Percentiles rank a stretch among this genome's conserved stretches.
These are phyloP conservation scores for Bilobella aurantiaca DNA, from an alignment of 1,140 invertebrate species.

Conservation along the genomic window DNA sequence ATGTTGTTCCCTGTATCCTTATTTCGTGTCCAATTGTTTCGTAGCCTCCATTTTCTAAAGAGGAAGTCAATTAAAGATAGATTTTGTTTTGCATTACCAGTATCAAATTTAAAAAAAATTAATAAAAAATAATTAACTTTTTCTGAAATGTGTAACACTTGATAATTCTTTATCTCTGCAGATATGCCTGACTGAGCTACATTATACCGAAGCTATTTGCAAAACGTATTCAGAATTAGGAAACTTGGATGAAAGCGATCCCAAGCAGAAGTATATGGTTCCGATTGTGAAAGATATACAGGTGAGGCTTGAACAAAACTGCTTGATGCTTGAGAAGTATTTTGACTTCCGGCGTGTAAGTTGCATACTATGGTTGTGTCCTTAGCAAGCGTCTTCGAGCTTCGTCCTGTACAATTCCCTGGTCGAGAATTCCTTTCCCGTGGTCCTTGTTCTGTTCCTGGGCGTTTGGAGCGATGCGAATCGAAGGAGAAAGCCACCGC, in stretches of 20 bases:
- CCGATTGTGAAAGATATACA: constrained; percentile 30
- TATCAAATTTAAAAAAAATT: not conserved
- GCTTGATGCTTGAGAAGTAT: not conserved
- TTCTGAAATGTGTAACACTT: no score
- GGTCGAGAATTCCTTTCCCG: constrained; percentile 48
- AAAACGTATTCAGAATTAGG: constrained; percentile 12
- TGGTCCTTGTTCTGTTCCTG: constrained; percentile 48
- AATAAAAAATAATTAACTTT: no score
- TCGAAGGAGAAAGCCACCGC: constrained; percentile 49
- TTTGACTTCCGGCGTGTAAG: not conserved
- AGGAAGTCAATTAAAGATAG: not conserved
- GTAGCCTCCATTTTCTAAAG: no score
- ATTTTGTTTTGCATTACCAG: not conserved
- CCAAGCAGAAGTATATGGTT: constrained; percentile 12
- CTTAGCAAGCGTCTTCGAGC: constrained; percentile 46
- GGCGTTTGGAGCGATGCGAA: constrained; percentile 52
- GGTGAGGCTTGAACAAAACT: constrained; percentile 10
- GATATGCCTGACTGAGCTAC: constrained; percentile 24
- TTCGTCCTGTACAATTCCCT: constrained; percentile 53
- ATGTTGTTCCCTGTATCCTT: no score
- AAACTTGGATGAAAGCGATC: constrained; percentile 7
- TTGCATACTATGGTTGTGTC: not conserved
- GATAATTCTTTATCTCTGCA: no score
- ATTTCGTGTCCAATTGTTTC: no score
- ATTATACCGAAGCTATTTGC: constrained; percentile 19